These are phyloP conservation scores for Drosophila barbarae DNA, from an alignment of 2,888 invertebrate species.

Conservation along the genomic window DNA sequence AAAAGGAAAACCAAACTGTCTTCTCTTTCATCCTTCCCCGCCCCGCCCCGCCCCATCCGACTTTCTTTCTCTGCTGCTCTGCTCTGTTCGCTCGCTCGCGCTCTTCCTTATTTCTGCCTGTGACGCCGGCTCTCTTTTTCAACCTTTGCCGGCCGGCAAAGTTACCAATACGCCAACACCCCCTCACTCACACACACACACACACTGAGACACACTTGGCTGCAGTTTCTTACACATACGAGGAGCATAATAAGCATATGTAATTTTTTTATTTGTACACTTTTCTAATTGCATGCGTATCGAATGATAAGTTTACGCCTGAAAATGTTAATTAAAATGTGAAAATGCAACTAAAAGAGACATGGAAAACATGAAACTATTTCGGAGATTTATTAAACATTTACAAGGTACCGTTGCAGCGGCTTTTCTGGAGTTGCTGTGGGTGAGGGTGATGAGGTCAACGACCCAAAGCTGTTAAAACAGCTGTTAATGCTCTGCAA, in stretches of 20 bases:
- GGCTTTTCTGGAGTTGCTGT: neutral
- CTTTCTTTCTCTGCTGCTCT: constrained; percentile 17
- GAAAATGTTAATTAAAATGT: constrained; percentile 75
- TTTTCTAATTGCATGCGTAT: constrained; percentile 66
- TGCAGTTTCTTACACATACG: constrained; percentile 28
- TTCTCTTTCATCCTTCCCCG: constrained; percentile 39
- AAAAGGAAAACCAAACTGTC: constrained; percentile 60
- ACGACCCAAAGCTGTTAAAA: constrained; percentile 11
- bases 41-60: constrained; percentile 24
- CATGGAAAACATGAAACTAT: constrained; percentile 9
- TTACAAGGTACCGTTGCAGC: constrained; percentile 15
- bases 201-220: constrained; percentile 20
- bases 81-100: constrained; percentile 16
- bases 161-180: constrained; percentile 19
- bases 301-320: constrained; percentile 64
- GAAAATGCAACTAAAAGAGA: constrained; percentile 53
- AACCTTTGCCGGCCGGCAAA: constrained; percentile 63
- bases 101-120: constrained; percentile 7
- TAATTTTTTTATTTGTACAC: constrained; percentile 52
- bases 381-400: constrained; percentile 7
- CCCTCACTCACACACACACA: constrained; percentile 4
- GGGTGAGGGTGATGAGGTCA: constrained; percentile 7
- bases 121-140: constrained; percentile 10
- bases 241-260: constrained; percentile 32
- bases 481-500: constrained; percentile 17